Base-by-base conservation (phyloP, 2,113 vertebrate genomes). In the Aptenodytes forsteri region DNA sequence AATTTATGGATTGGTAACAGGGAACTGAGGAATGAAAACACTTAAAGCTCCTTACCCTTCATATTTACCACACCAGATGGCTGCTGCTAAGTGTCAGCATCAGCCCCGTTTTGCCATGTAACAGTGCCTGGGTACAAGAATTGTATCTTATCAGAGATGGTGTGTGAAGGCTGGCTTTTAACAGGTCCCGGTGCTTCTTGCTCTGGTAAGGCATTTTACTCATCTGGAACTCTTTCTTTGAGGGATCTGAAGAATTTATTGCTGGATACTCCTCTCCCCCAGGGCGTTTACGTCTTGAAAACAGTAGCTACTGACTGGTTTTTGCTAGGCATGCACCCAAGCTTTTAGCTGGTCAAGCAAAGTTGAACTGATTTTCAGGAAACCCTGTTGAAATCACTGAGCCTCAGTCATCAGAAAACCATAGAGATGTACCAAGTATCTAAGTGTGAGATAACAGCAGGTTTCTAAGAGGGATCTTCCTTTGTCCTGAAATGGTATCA, bases 11-110 rank as follows among this genome's bases (percentile, higher is more conserved):
- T 56, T 78, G 77, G 84, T 93, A 89, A 95, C 32, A 89, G 56
- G n/a, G 90, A 94, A 73, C 67, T 36, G 78, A 92, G 89, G 81
- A 95, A 95, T 88, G 58, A 86, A 96, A 95, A 88, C 50, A 77
- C 64, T 94, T 73, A 20, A 96, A 96, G 64, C 64, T 96, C 67
- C 47, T 94, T 55, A 59, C 18, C 55, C 64, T 73, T 80, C 32
- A 12, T 46, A 82, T 69, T 87, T 72, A 80, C 38, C 59, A 32
- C 55, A 72, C 16, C 90, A 93, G 34, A 83, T 32, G 54, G 46
- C 73, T 89, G 81, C 62, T 95, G 81, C 67, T 58, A 87, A 80
- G 27, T 59, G 82, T 47, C 58, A 93, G 59, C 49, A 95, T 73
- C 82, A 91, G 70, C 34, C 54, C 58, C 20, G 18, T 82, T 83